These are phyloP conservation scores for Gobius niger DNA, from an alignment of 2,113 vertebrate species.

Conservation along the genomic window DNA sequence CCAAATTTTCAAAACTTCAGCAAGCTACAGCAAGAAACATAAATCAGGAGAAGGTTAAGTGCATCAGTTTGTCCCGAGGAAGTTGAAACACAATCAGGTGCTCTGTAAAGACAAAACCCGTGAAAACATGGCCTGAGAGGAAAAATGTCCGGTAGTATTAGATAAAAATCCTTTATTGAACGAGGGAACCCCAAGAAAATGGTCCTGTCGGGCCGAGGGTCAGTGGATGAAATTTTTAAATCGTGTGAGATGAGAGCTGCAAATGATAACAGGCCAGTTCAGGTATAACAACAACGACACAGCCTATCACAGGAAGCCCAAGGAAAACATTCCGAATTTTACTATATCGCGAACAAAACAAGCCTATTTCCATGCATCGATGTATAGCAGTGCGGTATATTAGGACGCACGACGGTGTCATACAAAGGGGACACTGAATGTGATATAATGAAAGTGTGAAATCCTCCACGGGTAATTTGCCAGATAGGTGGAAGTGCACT, in stretches of 20 bases:
- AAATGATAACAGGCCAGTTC: not conserved
- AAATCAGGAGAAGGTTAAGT: too few relatives aligned
- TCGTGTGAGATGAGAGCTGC: conserved; percentile 8
- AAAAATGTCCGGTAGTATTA: too few relatives aligned
- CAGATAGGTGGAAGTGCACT: conserved; percentile 16
- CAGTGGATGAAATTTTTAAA: conserved; percentile 4
- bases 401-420: not conserved
- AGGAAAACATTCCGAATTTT: not conserved
- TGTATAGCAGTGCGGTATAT: not conserved
- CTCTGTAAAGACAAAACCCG: too few relatives aligned
- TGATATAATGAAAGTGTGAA: conserved; percentile 24
- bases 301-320: not conserved
- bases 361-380: not conserved
- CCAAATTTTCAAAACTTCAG: too few relatives aligned
- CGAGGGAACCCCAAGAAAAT: not conserved
- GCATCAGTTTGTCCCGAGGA: too few relatives aligned
- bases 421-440: conserved; percentile 7
- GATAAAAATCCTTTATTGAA: too few relatives aligned
- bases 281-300: not conserved
- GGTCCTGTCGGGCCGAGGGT: conserved; percentile 13
- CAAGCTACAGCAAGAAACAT: too few relatives aligned
- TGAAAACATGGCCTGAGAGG: too few relatives aligned
- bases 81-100: too few relatives aligned
- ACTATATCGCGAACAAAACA: too few relatives aligned
- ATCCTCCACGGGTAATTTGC: conserved; percentile 24